Evolutionary conservation across 2,797 vertebrate genomes (phyloP), one percentile per base, ranked within the genome.

Genomic region (Carcharodon carcharias): DNA sequence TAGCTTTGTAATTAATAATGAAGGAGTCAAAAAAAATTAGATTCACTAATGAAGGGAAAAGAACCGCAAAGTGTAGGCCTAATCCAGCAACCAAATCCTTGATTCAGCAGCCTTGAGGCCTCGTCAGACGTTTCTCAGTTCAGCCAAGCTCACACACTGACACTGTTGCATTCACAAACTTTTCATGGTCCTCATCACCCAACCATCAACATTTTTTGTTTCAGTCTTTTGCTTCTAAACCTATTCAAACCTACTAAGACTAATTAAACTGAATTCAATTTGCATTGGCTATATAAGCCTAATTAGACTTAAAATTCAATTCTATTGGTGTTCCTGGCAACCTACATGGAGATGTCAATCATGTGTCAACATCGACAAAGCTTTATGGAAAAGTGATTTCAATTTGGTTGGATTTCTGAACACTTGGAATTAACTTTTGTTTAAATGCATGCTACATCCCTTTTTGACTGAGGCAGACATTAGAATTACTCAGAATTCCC

Each of bases 261-360:
- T 67, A 94, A 94, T 94, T 71, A 69, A 69, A 31, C 23, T 69
- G n/a, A 95, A 50, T 45, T 95, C 93, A 71, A 95, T 69, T 95
- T 95, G 40, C 65, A 71, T 95, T 95, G 93, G 65, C 93, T 71
- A 35, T 4, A 26, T 31, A 67, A 54, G 63, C 45, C 21, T 31
- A 40, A 95, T 95, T 40, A 69, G 65, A 69, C 45, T 69, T 69
- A 95, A 95, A 67, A 95, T 71, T 95, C 63, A 50, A 12, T 50
- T 69, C 92, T 45, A 40, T 58, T 67, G 65, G 92, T 11, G n/a
- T n/a, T 94, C 63, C 40, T 65, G 50, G 65, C 45, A 50, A 95
- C 45, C 65, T 28, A 50, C 40, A 26, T 12, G 23, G 93, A 71
- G 93, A 54, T 69, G 93, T 95, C 93, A 95, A 50, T 95, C 93